These are phyloP conservation scores for Solenodon paradoxus DNA, from an alignment of 2,113 vertebrate species.

Conservation along the genomic window DNA sequence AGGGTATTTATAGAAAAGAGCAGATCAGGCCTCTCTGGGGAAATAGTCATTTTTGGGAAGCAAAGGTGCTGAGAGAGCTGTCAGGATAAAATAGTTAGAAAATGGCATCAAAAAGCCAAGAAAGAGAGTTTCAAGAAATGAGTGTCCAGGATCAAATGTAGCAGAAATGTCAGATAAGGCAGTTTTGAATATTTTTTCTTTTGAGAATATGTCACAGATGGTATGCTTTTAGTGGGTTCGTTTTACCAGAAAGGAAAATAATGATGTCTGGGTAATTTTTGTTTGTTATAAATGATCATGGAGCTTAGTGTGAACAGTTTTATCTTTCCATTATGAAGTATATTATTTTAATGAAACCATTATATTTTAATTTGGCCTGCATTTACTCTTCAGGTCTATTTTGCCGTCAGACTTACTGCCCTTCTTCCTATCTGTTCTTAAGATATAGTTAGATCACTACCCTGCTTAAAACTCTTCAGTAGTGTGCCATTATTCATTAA, in stretches of 20 bases:
- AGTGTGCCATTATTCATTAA: neutral
- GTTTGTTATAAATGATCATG: neutral
- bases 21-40: conserved; percentile 30
- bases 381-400: neutral
- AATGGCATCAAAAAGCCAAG: conserved; percentile 2
- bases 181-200: neutral
- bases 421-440: neutral
- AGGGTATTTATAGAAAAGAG: conserved; percentile 58
- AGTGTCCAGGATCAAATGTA: neutral
- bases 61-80: neutral
- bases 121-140: conserved; percentile 18
- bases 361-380: neutral
- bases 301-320: neutral
- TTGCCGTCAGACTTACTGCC: neutral
- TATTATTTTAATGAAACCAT: neutral
- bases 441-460: neutral
- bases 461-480: neutral
- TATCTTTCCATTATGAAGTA: neutral
- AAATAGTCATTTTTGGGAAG: conserved; percentile 12
- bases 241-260: neutral
- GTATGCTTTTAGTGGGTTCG: neutral
- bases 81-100: neutral
- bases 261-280: neutral
- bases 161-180: neutral
- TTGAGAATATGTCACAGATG: neutral